Conservation (phyloP, 1,140 invertebrate genomes). For the Drosophila orena region DNA sequence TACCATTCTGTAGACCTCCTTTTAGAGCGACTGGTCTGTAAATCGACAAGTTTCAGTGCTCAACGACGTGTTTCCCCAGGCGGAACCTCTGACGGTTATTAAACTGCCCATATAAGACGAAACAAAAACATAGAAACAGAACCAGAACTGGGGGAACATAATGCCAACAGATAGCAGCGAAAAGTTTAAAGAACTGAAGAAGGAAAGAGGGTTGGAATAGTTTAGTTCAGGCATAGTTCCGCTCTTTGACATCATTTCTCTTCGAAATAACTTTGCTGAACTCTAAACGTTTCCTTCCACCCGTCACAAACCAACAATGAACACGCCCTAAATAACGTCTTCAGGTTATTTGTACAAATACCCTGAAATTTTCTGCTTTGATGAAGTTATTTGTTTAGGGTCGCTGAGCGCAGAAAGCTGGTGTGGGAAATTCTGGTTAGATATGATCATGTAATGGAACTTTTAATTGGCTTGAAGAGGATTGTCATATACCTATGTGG, state of each 20-base stretch:
- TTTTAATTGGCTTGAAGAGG: constrained; percentile 51
- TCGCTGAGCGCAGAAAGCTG: constrained; percentile 40
- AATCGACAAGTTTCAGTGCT: constrained; percentile 32
- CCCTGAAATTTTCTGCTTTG: constrained; percentile 56
- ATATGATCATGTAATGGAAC: constrained; percentile 51
- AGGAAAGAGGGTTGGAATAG: constrained; percentile 22
- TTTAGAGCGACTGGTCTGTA: constrained; percentile 19
- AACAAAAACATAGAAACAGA: constrained; percentile 21
- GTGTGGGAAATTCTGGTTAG: constrained; percentile 19
- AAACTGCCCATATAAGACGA: constrained; percentile 56
- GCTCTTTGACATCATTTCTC: constrained; percentile 48
- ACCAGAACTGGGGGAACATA: constrained; percentile 17
- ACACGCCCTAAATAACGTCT: constrained; percentile 31
- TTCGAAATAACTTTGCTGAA: constrained; percentile 47
- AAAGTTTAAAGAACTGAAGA: constrained; percentile 34
- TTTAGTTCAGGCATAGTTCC: constrained; percentile 72
- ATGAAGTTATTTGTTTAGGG: constrained; percentile 73
- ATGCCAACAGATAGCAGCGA: constrained; percentile 50
- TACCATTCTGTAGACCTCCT: constrained; percentile 14
- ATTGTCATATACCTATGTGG: constrained; percentile 24
- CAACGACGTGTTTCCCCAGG: constrained; percentile 55
- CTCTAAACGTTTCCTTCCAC: constrained; percentile 29
- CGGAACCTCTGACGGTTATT: constrained; percentile 76
- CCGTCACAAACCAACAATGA: constrained; percentile 5
- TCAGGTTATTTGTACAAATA: constrained; percentile 53